Percentiles rank a stretch among this genome's conserved stretches.
Conservation (phyloP, 2,797 vertebrate species). For the Gouania willdenowi region DNA sequence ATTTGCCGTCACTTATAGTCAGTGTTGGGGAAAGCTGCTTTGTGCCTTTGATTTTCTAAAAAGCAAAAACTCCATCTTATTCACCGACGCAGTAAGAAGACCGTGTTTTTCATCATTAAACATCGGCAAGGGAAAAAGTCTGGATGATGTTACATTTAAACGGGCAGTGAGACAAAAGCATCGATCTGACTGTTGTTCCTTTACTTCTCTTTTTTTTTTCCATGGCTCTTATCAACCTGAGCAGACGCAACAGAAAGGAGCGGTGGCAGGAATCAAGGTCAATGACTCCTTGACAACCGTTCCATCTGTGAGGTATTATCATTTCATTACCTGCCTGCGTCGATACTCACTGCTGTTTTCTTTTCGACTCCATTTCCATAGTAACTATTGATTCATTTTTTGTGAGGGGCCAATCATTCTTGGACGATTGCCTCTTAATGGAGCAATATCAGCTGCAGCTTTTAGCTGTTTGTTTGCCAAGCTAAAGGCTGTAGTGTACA, state of each 20-base stretch:
- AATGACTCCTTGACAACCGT: slow-evolving; percentile 67
- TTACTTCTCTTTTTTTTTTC: slow-evolving; percentile 29
- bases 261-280: slow-evolving; percentile 64
- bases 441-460: slow-evolving; percentile 44
- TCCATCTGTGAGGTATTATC: slow-evolving; percentile 66
- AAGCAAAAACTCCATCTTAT: slow-evolving; percentile 53
- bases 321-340: slow-evolving; percentile 68
- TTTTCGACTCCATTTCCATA: slow-evolving; percentile 67
- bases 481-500: slow-evolving; percentile 26
- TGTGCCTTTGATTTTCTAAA: slow-evolving; percentile 53
- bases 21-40: slow-evolving; percentile 47
- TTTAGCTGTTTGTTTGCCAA: slow-evolving; percentile 23
- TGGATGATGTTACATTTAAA: slow-evolving; percentile 8
- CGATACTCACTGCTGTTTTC: slow-evolving; percentile 51
- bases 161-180: slow-evolving; percentile 12
- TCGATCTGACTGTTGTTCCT: slow-evolving; percentile 34
- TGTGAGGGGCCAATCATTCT: slow-evolving; percentile 56
- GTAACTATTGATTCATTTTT: slow-evolving; percentile 70
- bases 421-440: slow-evolving; percentile 61
- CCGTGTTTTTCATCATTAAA: slow-evolving; percentile 39
- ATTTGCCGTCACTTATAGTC: slow-evolving; percentile 55
- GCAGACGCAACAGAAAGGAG: slow-evolving; percentile 35
- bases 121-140: slow-evolving; percentile 1
- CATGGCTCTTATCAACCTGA: slow-evolving; percentile 51
- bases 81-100: slow-evolving; percentile 45